Percentiles rank a stretch among this genome's conserved stretches.
These are phyloP conservation scores for Rana temporaria DNA, from an alignment of 2,113 vertebrate genomes.

Conservation along the genomic window DNA sequence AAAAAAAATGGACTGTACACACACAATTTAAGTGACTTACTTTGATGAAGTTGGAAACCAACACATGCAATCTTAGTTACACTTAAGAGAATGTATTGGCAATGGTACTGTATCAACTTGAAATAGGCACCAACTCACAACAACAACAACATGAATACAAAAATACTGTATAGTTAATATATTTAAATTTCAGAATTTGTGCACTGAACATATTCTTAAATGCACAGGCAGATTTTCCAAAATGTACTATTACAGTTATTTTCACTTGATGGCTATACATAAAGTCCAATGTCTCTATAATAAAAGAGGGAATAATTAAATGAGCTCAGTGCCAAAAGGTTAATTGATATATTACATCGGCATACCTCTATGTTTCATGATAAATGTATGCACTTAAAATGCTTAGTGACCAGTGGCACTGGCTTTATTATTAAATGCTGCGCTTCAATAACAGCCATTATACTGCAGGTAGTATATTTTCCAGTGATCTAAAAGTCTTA, in stretches of 20 bases:
- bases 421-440: not conserved
- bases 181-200: too few species aligned
- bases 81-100: too few species aligned
- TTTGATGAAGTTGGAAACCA: too few species aligned
- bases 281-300: conserved; percentile 10
- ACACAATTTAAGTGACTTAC: too few species aligned
- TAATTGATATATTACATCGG: conserved; percentile 24
- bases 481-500: too few species aligned
- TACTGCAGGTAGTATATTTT: not conserved
- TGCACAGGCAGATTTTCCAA: not conserved
- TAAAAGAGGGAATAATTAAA: conserved; percentile 15
- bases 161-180: too few species aligned
- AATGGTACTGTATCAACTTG: too few species aligned
- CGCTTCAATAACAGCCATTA: not conserved
- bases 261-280: not conserved
- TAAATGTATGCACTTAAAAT: conserved; percentile 37
- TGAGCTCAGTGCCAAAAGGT: conserved; percentile 8
- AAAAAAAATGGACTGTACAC: too few species aligned
- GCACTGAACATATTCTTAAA: not conserved
- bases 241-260: conserved; percentile 16
- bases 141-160: too few species aligned
- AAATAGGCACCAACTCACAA: too few species aligned
- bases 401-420: not conserved
- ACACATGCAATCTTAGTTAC: too few species aligned
- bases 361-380: not conserved